Conservation (phyloP, 92 coral and sea anemone species). For the Siderastrea siderea region DNA sequence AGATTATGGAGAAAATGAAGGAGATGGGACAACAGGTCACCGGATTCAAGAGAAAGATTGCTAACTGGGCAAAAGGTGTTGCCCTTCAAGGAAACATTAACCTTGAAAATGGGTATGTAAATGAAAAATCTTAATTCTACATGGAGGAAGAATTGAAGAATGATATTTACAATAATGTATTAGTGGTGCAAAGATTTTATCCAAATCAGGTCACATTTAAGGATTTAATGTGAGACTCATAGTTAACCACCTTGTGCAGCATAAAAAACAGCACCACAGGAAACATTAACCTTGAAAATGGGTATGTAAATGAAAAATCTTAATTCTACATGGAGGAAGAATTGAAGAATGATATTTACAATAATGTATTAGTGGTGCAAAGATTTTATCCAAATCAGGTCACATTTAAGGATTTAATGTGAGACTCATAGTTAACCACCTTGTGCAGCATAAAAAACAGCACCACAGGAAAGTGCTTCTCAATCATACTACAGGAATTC, state of each 20-base stretch:
- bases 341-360: too few species aligned
- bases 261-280: constrained; percentile 29
- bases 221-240: not conserved
- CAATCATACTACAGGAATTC: too few species aligned
- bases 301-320: constrained; percentile 59
- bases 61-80: constrained; percentile 91
- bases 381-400: too few species aligned
- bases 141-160: not conserved
- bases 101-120: constrained; percentile 86
- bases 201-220: too few species aligned
- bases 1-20: constrained; percentile 92
- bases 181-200: too few species aligned
- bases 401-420: not conserved
- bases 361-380: too few species aligned
- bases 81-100: constrained; percentile 90
- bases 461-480: constrained; percentile 56
- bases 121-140: not conserved
- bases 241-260: too few species aligned
- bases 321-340: not conserved
- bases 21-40: constrained; percentile 85
- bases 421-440: not conserved
- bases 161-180: too few species aligned
- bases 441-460: too few species aligned
- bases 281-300: constrained; percentile 88
- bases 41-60: constrained; percentile 87